These are phyloP conservation scores for Alviniconcha strummeri DNA, from an alignment of 2,888 invertebrate genomes.

Conservation along the genomic window DNA sequence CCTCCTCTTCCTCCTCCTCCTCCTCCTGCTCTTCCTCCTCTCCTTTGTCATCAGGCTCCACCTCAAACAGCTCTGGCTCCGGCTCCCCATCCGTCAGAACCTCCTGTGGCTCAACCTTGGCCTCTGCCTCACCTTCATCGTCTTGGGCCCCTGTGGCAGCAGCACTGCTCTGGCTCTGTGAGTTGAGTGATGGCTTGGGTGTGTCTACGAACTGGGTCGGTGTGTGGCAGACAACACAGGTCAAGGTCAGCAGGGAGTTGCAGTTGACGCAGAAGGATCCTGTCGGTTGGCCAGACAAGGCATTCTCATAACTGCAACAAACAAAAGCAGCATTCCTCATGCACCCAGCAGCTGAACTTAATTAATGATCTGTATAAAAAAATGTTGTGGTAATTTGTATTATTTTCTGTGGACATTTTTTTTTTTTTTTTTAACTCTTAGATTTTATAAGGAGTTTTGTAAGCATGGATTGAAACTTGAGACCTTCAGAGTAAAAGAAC, in stretches of 20 bases:
- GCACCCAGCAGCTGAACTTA: no score
- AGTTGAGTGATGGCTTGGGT: neutral
- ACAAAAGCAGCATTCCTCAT: no score
- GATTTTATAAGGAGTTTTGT: neutral
- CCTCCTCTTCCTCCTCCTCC: neutral
- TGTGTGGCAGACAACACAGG: constrained; percentile 14
- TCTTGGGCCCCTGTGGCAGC: neutral
- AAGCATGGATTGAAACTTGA: neutral
- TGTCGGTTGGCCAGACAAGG: neutral
- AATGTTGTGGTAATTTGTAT: neutral
- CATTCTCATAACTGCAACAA: constrained; percentile 30
- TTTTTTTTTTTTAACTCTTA: neutral
- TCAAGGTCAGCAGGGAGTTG: constrained; percentile 14
- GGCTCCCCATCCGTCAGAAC: neutral
- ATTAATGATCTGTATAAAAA: neutral
- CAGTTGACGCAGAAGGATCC: constrained; percentile 17
- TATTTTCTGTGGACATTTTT: neutral
- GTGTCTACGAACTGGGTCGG: neutral
- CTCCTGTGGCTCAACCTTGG: neutral
- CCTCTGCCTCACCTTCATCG: neutral
- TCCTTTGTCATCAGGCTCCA: no score
- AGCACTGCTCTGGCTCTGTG: neutral
- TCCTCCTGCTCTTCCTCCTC: neutral
- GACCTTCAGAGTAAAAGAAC: neutral
- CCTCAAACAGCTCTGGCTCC: neutral